Base-by-base conservation (phyloP, 1,140 invertebrate genomes). In the Acromyrmex charruanus region DNA sequence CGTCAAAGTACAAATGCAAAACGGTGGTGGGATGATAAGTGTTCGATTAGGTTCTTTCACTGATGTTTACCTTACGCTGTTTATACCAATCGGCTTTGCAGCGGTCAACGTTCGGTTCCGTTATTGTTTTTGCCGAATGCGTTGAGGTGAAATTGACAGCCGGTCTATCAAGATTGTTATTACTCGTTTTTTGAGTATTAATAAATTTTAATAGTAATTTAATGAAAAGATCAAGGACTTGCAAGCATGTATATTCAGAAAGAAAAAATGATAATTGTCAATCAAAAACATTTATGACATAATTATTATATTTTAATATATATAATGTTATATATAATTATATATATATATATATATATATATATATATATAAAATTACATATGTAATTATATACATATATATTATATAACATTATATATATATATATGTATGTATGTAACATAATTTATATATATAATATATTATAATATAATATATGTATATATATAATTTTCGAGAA, bases 1-100 rank as follows among this genome's bases (percentile, higher is more conserved):
- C 39, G 16, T 80, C 65, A 80, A 51, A 85, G 61, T 86, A 74
- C 81, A 90, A 90, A 87, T 90, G 85, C 81, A 91, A 81, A 91
- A 85, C 44, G 89, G 89, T 91, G 87, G n/a, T 90, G 89, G 89
- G 86, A 88, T 77, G 35, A 71, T 55, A 58, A 31, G 14, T 35
- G 16, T 61, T 16, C 18, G 9, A 74, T 74, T 82, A 61, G 39
- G 25, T 68, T 28, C 16, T 74, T 66, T 61, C 25, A 16, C 6
- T 7, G 25, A 71, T 53, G 39, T 77, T 31, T 75, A 31, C 14
- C 31, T 79, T 21, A 51, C 51, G 18, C 25, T 58, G 28, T 55
- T 59, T 72, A 14, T 44, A 55, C 4, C 18, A 51, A 21, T 53
- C 3, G 18, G 18, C 10, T 39, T 79, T 49, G 66, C 16, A 72